Conservation (phyloP, 1,140 invertebrate genomes). For the Papilio glaucus region DNA sequence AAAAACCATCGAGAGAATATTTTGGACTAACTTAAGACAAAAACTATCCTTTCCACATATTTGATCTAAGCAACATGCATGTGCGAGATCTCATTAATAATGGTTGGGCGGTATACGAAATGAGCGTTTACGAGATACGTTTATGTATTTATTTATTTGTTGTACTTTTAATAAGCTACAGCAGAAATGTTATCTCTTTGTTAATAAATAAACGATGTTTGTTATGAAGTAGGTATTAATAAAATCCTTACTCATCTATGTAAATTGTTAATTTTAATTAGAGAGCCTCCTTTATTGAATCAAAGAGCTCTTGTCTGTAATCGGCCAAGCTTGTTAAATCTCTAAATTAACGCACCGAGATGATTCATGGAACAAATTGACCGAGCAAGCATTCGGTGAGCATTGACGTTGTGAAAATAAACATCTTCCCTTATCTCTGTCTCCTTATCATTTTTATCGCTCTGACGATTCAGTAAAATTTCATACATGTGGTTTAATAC, state of each 20-base stretch:
- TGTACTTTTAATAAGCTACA: neutral
- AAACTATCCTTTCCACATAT: neutral
- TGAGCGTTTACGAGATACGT: neutral
- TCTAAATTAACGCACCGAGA: slow-evolving; percentile 31
- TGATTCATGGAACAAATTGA: slow-evolving; percentile 30
- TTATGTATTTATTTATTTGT: neutral
- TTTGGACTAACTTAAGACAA: no score
- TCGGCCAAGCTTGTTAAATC: slow-evolving; percentile 26
- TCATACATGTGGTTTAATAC: neutral
- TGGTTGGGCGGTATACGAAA: neutral
- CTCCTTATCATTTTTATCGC: slow-evolving; percentile 33
- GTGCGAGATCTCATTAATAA: neutral
- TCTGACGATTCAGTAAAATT: slow-evolving; percentile 6
- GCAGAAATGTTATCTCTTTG: neutral
- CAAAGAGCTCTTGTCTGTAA: slow-evolving; percentile 33
- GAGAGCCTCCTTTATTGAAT: slow-evolving; percentile 15
- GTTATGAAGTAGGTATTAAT: neutral
- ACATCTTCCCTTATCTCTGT: slow-evolving; percentile 33
- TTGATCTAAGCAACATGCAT: neutral
- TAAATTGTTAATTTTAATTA: neutral
- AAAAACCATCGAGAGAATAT: neutral
- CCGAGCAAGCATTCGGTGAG: slow-evolving; percentile 12
- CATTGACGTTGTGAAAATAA: slow-evolving; percentile 23
- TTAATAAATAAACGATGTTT: neutral
- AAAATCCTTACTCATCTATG: slow-evolving; percentile 7